phyloP scores from a whole-genome alignment of 37 sponge, comb jelly and placozoan genomes.

The Agelas oroides region DNA sequence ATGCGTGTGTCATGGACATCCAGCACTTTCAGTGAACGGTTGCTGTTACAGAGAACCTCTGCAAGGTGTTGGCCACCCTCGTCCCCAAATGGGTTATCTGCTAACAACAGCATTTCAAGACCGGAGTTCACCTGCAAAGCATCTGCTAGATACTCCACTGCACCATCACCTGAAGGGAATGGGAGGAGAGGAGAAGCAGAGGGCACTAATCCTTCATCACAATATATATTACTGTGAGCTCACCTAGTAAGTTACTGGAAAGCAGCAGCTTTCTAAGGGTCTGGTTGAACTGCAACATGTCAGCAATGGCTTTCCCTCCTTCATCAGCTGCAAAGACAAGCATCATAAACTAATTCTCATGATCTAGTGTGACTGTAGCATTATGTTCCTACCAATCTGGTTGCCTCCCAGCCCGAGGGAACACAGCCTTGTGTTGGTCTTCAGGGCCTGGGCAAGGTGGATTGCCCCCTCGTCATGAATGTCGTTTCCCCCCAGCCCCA shows the following conservation, averaged over 20 bases:
- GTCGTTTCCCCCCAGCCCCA: slow-evolving; percentile 89
- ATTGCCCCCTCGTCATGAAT: slow-evolving; percentile 85
- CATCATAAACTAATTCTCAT: no score
- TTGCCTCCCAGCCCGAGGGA: slow-evolving; percentile 88
- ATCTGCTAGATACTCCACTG: slow-evolving; percentile 67
- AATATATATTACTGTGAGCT: not conserved
- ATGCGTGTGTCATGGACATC: slow-evolving; percentile 43
- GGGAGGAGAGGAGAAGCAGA: not conserved
- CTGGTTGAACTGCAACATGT: slow-evolving; percentile 72
- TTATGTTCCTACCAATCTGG: slow-evolving; percentile 54
- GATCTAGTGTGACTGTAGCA: no score
- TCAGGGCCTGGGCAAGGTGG: slow-evolving; percentile 69
- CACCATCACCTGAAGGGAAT: slow-evolving; percentile 67
- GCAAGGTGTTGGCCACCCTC: slow-evolving; percentile 78
- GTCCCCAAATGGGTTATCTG: slow-evolving; percentile 91
- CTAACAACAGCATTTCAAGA: slow-evolving; percentile 83
- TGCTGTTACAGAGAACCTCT: slow-evolving; percentile 62
- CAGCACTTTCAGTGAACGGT: slow-evolving; percentile 61
- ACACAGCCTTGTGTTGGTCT: slow-evolving; percentile 67
- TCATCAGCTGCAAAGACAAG: slow-evolving; percentile 56
- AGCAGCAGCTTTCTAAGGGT: slow-evolving; percentile 64
- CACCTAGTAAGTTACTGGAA: slow-evolving; percentile 79
- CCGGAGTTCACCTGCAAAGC: slow-evolving; percentile 65
- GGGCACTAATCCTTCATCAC: no score
- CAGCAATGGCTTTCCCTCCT: slow-evolving; percentile 71